Conservation (phyloP, 2,797 vertebrate species). For the Paratrypauchen microcephalus region DNA sequence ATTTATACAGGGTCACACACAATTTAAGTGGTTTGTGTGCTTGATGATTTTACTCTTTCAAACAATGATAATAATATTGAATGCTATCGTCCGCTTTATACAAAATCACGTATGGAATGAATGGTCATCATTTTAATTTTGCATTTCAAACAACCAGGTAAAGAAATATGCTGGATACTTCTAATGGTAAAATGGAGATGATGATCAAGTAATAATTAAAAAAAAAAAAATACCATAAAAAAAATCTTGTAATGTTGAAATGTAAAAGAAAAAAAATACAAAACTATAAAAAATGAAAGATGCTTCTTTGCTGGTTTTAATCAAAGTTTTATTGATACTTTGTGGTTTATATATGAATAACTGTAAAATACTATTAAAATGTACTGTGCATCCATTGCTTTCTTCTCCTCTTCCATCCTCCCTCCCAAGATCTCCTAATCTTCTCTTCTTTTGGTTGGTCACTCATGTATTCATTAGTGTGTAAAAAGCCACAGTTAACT, state of each 20-base stretch:
- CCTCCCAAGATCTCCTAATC: constrained; percentile 62
- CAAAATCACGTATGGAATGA: constrained; percentile 69
- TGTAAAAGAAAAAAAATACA: constrained; percentile 80
- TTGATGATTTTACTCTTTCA: constrained; percentile 79
- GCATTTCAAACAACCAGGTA: constrained; percentile 88
- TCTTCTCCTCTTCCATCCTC: constrained; percentile 74
- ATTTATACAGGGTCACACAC: constrained; percentile 93
- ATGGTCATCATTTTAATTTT: constrained; percentile 51
- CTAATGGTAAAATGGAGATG: constrained; percentile 83
- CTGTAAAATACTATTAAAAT: constrained; percentile 83
- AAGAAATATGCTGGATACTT: constrained; percentile 93
- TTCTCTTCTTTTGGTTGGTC: constrained; percentile 82
- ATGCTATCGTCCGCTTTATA: constrained; percentile 70
- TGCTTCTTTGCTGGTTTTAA: constrained; percentile 84
- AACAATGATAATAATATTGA: constrained; percentile 14
- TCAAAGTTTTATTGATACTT: constrained; percentile 84
- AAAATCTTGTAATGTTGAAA: constrained; percentile 83
- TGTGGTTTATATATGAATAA: constrained; percentile 88
- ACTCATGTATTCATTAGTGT: constrained; percentile 92
- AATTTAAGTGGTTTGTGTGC: constrained; percentile 82
- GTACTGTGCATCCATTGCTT: constrained; percentile 89
- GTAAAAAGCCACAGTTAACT: constrained; percentile 86
- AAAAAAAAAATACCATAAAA: constrained; percentile 63
- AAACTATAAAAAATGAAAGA: constrained; percentile 75
- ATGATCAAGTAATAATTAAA: constrained; percentile 84